phyloP scores from a whole-genome alignment of 2,113 vertebrate genomes.

The Atlantisia rogersi region DNA sequence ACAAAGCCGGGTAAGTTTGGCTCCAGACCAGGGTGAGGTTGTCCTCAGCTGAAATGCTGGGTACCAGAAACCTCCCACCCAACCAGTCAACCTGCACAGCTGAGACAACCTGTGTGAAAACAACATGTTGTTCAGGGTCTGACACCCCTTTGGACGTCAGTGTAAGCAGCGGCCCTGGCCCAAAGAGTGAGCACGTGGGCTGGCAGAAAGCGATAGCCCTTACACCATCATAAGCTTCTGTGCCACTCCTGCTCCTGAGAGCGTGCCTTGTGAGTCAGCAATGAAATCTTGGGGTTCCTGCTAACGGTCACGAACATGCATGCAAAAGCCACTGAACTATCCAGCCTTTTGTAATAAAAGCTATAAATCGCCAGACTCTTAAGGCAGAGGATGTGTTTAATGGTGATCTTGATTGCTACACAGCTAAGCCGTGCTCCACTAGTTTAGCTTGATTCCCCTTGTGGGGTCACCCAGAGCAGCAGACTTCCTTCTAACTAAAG shows the following conservation, averaged over 20 bases:
- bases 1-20: background rate
- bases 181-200: background rate
- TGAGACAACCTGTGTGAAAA: background rate
- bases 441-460: background rate
- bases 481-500: background rate
- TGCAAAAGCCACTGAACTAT: background rate
- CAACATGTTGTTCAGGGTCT: background rate
- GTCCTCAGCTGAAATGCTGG: background rate
- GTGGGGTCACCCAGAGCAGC: background rate
- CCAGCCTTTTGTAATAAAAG: background rate
- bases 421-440: background rate
- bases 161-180: background rate
- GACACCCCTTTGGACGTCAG: background rate
- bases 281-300: background rate
- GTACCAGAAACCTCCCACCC: background rate
- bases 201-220: background rate
- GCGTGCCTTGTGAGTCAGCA: background rate
- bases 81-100: background rate
- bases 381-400: background rate
- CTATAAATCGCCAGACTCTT: background rate
- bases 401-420: background rate
- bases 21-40: background rate
- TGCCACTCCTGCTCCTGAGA: background rate
- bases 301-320: fast-evolving
- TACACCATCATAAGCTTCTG: background rate